A percentile compares a stretch with the other conserved stretches of the same genome.
Evolutionary conservation across 2,797 vertebrate genomes (phyloP).

Genomic region (Coluber constrictor): DNA sequence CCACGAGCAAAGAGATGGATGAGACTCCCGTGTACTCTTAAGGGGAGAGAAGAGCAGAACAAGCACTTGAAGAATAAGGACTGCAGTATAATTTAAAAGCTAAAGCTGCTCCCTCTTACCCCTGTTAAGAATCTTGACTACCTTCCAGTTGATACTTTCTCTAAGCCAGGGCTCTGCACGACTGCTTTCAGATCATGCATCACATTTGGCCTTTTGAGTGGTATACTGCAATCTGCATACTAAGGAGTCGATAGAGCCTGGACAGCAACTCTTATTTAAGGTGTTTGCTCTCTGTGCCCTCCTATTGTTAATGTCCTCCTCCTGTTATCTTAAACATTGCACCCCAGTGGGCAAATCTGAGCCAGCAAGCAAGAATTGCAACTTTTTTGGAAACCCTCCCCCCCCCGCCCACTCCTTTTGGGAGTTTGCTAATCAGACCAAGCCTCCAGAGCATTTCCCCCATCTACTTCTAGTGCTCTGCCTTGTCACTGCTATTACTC

Average conservation of each 20-base stretch:
- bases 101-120: neutral
- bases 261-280: neutral
- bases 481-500: neutral
- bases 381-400: neutral
- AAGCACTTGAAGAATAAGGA: too few relatives aligned
- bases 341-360: neutral
- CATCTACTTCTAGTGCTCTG: neutral
- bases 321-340: neutral
- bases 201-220: neutral
- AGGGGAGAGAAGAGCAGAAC: neutral
- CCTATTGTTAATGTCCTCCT: neutral
- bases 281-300: neutral
- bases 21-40: constrained; percentile 48
- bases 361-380: neutral
- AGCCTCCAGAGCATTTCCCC: neutral
- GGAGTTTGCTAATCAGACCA: neutral
- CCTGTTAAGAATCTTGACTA: neutral
- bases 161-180: neutral
- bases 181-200: neutral
- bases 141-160: neutral
- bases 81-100: neutral
- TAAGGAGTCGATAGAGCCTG: neutral
- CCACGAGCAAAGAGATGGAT: constrained; percentile 57
- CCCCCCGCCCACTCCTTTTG: neutral
- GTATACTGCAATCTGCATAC: neutral